These are phyloP conservation scores for Sebastiscus albofasciatus DNA, from an alignment of 2,797 vertebrate genomes.

Conservation along the genomic window DNA sequence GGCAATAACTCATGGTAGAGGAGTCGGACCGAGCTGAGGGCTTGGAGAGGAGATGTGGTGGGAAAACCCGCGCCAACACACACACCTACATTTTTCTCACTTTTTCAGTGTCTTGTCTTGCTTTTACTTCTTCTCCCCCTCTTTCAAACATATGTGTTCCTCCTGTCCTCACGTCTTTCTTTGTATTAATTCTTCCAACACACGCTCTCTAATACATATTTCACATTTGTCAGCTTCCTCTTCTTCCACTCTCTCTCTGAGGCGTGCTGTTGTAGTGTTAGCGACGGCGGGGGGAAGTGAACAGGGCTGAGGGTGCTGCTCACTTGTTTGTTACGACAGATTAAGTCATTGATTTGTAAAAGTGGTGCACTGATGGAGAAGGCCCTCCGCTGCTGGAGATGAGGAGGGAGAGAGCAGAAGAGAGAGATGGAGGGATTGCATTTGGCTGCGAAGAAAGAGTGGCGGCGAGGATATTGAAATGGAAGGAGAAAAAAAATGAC, in stretches of 20 bases:
- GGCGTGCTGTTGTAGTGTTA: constrained; percentile 26
- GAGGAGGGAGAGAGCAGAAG: constrained; percentile 6
- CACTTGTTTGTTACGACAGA: constrained; percentile 85
- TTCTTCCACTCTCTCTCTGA: constrained; percentile 15
- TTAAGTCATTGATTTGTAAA: constrained; percentile 86
- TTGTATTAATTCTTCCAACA: background rate
- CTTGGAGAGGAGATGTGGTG: constrained; percentile 31
- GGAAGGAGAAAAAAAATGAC: constrained; percentile 15
- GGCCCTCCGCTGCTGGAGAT: constrained; percentile 59
- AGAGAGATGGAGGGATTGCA: constrained; percentile 17
- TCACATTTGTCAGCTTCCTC: constrained; percentile 4
- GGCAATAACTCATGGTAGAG: constrained; percentile 72
- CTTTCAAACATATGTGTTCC: background rate
- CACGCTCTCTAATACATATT: background rate
- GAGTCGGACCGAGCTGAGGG: constrained; percentile 53
- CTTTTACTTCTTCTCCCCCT: background rate
- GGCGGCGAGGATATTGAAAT: constrained; percentile 27
- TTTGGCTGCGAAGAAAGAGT: constrained; percentile 23
- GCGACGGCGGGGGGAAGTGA: constrained; percentile 32
- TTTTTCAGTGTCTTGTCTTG: background rate
- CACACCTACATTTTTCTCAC: constrained; percentile 23
- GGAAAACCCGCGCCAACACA: constrained; percentile 29
- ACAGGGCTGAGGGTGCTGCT: constrained; percentile 72
- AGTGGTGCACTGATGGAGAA: constrained; percentile 83
- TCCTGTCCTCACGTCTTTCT: background rate